Conservation (phyloP, 2,113 vertebrate genomes). For the Corynorhinus townsendii region DNA sequence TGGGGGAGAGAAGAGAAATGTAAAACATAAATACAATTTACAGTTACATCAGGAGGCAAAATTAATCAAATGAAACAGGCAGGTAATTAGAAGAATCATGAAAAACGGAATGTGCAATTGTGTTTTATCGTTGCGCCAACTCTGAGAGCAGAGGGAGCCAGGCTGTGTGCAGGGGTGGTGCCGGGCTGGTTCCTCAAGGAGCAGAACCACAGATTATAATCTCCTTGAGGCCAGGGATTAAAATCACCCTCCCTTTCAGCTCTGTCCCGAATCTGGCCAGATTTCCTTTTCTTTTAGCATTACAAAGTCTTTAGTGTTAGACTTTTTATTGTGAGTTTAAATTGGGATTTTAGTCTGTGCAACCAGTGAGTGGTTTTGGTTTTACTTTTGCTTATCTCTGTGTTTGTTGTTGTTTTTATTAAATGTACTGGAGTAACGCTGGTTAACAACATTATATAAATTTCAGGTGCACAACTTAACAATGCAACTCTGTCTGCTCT, state of each 20-base stretch:
- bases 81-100: background rate
- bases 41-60: background rate
- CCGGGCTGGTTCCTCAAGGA: rapidly evolving
- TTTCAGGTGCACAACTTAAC: background rate
- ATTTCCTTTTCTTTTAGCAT: background rate
- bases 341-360: rapidly evolving
- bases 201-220: rapidly evolving
- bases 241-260: background rate
- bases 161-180: rapidly evolving
- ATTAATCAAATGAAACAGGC: background rate
- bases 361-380: rapidly evolving
- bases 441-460: background rate
- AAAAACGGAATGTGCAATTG: background rate
- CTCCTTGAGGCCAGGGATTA: rapidly evolving
- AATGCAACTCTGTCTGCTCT: background rate
- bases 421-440: background rate
- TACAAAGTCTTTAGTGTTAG: no score
- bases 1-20: background rate
- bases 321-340: background rate
- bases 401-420: background rate
- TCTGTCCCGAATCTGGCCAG: no score
- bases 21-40: background rate
- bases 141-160: background rate
- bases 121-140: rapidly evolving
- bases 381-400: background rate